Conservation (phyloP, 1,140 invertebrate genomes). For the Penaeus chinensis region DNA sequence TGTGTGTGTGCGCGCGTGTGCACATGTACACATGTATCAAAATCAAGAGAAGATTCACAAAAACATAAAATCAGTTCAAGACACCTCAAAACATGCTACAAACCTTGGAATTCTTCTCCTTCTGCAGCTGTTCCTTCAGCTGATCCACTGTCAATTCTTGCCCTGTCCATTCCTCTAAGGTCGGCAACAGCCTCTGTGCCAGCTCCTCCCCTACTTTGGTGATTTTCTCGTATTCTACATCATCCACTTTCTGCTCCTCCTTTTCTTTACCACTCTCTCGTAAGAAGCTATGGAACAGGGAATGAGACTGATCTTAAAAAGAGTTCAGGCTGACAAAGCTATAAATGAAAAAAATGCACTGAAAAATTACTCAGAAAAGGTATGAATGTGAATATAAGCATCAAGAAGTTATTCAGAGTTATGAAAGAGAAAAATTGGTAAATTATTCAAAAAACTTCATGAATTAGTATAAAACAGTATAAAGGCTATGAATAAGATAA, state of each 20-base stretch:
- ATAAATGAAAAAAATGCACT: too few relatives aligned
- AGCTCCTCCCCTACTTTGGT: slow-evolving; percentile 44
- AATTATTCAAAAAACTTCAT: too few relatives aligned
- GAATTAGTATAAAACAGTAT: too few relatives aligned
- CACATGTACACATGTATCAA: too few relatives aligned
- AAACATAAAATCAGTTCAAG: neutral
- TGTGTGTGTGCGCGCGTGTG: too few relatives aligned
- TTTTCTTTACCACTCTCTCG: slow-evolving; percentile 20
- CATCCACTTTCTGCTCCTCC: neutral
- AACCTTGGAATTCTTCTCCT: slow-evolving; percentile 48
- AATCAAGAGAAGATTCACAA: too few relatives aligned
- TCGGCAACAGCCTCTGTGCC: slow-evolving; percentile 26
- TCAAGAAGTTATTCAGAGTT: too few relatives aligned
- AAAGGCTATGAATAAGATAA: too few relatives aligned
- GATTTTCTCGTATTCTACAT: slow-evolving; percentile 7
- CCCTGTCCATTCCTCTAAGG: slow-evolving; percentile 38
- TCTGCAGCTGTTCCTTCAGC: slow-evolving; percentile 31
- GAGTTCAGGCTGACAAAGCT: too few relatives aligned
- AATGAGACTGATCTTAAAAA: neutral
- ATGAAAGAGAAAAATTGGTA: too few relatives aligned
- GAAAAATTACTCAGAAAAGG: too few relatives aligned
- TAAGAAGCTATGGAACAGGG: slow-evolving; percentile 5
- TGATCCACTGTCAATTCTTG: slow-evolving; percentile 34
- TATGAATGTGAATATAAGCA: too few relatives aligned
- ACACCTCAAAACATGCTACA: neutral